These are phyloP conservation scores for Pitangus sulphuratus DNA, from an alignment of 2,797 vertebrate genomes.

Conservation along the genomic window DNA sequence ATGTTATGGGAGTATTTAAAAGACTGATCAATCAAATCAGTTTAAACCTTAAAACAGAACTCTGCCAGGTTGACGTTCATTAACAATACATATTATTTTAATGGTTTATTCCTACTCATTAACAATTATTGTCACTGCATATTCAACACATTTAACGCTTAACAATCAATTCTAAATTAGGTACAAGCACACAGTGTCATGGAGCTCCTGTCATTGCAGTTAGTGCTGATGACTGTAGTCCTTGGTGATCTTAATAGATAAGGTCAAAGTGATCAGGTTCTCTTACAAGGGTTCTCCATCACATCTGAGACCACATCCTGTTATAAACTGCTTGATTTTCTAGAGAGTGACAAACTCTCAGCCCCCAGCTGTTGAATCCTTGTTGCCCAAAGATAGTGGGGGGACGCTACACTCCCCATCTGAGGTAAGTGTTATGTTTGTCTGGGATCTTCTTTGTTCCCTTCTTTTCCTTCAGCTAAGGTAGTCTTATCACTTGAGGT, in stretches of 20 bases:
- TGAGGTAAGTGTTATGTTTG: not conserved
- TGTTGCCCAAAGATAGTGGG: not conserved
- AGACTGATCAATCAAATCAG: not conserved
- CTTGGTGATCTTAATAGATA: not conserved
- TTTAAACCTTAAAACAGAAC: not conserved
- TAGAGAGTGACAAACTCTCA: fast-evolving
- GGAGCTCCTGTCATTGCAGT: not conserved
- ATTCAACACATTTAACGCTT: not conserved
- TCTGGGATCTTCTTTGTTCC: not conserved
- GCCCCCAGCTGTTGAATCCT: fast-evolving
- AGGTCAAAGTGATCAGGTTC: not conserved
- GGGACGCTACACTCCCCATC: fast-evolving
- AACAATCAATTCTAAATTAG: not conserved
- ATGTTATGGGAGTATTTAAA: not conserved
- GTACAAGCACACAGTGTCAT: fast-evolving
- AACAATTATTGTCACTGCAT: not conserved
- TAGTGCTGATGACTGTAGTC: not conserved
- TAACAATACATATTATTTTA: not conserved
- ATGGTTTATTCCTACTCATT: not conserved
- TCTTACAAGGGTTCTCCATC: not conserved
- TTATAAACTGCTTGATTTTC: not conserved
- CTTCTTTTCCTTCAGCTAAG: not conserved
- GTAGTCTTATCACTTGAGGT: not conserved
- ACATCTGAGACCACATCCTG: fast-evolving
- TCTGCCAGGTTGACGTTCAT: not conserved